phyloP scores from a whole-genome alignment of 2,888 invertebrate species.

The Platycnemis pennipes region DNA sequence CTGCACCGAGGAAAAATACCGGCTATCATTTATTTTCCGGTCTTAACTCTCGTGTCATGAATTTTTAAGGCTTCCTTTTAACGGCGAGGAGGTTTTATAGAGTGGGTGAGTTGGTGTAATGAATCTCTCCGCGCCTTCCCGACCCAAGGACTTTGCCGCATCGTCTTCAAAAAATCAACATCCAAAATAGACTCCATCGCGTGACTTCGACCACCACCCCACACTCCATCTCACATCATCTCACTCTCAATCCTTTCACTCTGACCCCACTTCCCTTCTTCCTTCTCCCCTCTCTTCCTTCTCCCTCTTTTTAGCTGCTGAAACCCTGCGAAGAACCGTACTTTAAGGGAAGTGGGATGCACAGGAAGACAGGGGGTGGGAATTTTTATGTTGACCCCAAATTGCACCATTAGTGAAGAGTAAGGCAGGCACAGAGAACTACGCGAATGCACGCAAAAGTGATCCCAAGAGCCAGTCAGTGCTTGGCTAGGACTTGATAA shows the following conservation, averaged over 20 bases:
- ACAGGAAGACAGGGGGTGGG: no score
- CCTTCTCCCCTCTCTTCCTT: not conserved
- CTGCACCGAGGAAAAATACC: not conserved
- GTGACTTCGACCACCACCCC: not conserved
- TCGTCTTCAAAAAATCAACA: conserved; percentile 35
- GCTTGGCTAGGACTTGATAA: no score
- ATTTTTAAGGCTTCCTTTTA: conserved; percentile 32
- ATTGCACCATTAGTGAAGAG: no score
- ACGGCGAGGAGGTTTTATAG: conserved; percentile 5
- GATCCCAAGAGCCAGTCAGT: no score
- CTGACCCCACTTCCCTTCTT: not conserved
- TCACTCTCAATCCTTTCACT: not conserved
- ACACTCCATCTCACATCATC: not conserved
- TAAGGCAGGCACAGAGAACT: no score
- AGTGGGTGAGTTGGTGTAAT: not conserved
- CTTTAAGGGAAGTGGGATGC: no score
- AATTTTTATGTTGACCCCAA: no score
- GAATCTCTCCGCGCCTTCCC: not conserved
- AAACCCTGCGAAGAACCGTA: no score
- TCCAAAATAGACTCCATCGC: conserved; percentile 31
- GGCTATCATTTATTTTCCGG: conserved; percentile 23
- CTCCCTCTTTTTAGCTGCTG: no score
- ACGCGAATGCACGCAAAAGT: no score
- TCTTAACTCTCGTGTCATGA: conserved; percentile 32
- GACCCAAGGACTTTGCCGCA: conserved; percentile 27